These are phyloP conservation scores for Caenorhabditis angaria DNA, from an alignment of 2,888 invertebrate species.

Conservation along the genomic window DNA sequence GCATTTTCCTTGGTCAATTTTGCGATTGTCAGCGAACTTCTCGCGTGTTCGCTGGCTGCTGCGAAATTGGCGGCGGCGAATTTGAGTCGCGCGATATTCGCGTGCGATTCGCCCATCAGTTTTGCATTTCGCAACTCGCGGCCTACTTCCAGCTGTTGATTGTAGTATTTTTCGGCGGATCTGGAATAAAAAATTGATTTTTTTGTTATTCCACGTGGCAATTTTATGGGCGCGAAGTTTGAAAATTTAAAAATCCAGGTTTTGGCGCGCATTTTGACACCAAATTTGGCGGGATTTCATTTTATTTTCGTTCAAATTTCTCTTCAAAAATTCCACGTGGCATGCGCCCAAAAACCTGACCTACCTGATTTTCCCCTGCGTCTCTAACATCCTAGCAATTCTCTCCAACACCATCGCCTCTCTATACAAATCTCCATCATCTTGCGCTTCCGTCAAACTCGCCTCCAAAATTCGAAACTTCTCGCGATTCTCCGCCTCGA, in stretches of 20 bases:
- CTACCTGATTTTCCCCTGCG: slow-evolving; percentile 7
- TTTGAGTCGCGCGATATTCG: slow-evolving; percentile 28
- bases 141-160: slow-evolving; percentile 37
- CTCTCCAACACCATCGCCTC: slow-evolving; percentile 27
- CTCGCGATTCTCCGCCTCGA: neutral
- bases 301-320: neutral
- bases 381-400: slow-evolving; percentile 12
- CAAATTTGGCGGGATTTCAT: neutral
- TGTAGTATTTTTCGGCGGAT: slow-evolving; percentile 30
- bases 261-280: neutral
- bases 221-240: no score
- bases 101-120: slow-evolving; percentile 39
- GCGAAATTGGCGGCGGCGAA: neutral
- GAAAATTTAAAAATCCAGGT: neutral
- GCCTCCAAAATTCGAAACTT: slow-evolving; percentile 22
- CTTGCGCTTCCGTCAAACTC: slow-evolving; percentile 36
- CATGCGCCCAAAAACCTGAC: neutral
- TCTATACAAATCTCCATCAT: slow-evolving; percentile 23
- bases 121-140: slow-evolving; percentile 32
- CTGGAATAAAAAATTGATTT: slow-evolving; percentile 5
- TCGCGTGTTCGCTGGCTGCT: slow-evolving; percentile 29
- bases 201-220: neutral
- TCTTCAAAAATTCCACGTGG: neutral
- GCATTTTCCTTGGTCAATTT: slow-evolving; percentile 37
- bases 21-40: slow-evolving; percentile 37